These are phyloP conservation scores for Eupsilia transversa DNA, from an alignment of 2,888 invertebrate genomes.

Conservation along the genomic window DNA sequence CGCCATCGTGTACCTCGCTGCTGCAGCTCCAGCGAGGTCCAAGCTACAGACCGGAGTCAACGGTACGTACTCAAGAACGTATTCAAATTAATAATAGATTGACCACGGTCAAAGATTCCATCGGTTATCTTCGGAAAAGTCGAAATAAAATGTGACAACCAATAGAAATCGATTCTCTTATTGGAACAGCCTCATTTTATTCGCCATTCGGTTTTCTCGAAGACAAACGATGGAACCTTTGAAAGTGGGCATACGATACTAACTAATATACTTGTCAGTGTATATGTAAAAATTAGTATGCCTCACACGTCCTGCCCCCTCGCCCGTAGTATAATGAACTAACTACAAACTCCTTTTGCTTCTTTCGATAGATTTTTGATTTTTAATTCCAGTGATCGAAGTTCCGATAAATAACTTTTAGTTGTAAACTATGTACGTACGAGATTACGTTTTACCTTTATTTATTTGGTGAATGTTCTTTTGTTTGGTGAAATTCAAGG, in stretches of 20 bases:
- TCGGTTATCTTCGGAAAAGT: neutral
- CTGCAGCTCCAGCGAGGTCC: slow-evolving; percentile 74
- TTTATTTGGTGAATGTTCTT: slow-evolving; percentile 25
- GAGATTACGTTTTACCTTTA: neutral
- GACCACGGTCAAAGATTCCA: neutral
- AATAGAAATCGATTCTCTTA: neutral
- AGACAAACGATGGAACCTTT: neutral
- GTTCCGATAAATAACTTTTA: slow-evolving; percentile 34
- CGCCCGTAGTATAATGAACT: slow-evolving; percentile 52
- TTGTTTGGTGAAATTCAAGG: slow-evolving; percentile 33
- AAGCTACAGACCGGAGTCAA: slow-evolving; percentile 76
- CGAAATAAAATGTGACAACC: neutral
- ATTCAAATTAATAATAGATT: slow-evolving; percentile 11
- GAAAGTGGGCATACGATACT: too few relatives aligned
- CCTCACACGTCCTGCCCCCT: slow-evolving; percentile 43
- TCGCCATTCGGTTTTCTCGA: neutral
- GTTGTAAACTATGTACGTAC: slow-evolving; percentile 23
- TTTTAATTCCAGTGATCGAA: slow-evolving; percentile 35
- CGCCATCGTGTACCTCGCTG: slow-evolving; percentile 63
- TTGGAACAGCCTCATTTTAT: neutral
- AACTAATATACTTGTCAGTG: slow-evolving; percentile 32
- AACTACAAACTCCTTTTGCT: slow-evolving; percentile 39
- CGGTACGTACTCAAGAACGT: slow-evolving; percentile 71
- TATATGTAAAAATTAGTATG: slow-evolving; percentile 47
- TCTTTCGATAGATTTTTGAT: slow-evolving; percentile 53